phyloP scores from a whole-genome alignment of 2,888 invertebrate species.

The Cerastis leucographa region DNA sequence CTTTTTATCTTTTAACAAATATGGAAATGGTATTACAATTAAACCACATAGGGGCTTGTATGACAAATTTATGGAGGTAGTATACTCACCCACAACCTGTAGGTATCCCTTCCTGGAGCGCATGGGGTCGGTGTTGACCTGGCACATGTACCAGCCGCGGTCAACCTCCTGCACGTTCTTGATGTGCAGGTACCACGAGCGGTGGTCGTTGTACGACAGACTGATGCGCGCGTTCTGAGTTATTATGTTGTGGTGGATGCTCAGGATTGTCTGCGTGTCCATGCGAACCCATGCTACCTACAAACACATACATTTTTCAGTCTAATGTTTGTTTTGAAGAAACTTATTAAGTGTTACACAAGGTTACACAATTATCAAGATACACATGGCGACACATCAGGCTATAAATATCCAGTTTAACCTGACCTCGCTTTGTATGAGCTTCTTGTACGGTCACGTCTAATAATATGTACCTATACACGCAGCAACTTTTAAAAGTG shows the following conservation, averaged over 20 bases:
- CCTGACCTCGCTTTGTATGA: no score
- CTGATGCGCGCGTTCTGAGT: conserved; percentile 97
- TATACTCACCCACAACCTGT: conserved; percentile 96
- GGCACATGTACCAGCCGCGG: conserved; percentile 98
- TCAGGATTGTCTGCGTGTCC: conserved; percentile 97
- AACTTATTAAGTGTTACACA: not conserved
- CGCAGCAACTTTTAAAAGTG: no score
- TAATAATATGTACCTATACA: no score
- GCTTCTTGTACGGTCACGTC: no score
- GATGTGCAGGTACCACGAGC: conserved; percentile 97
- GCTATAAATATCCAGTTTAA: no score
- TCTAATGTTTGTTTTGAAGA: not conserved
- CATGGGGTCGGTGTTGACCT: conserved; percentile 98
- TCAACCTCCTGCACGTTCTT: conserved; percentile 96
- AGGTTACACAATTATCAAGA: not conserved
- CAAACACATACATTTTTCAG: conserved; percentile 18
- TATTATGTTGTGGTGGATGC: conserved; percentile 97
- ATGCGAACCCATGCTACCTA: conserved; percentile 98
- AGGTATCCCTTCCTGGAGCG: conserved; percentile 96
- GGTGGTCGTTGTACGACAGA: conserved; percentile 96
- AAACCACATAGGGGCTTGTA: not conserved
- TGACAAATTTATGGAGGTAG: conserved; percentile 8
- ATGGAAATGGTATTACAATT: no score
- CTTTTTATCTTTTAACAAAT: no score
- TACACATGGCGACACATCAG: no score